Evolutionary conservation across 2,113 vertebrate genomes (phyloP).

Genomic region (Misgurnus anguillicaudatus): DNA sequence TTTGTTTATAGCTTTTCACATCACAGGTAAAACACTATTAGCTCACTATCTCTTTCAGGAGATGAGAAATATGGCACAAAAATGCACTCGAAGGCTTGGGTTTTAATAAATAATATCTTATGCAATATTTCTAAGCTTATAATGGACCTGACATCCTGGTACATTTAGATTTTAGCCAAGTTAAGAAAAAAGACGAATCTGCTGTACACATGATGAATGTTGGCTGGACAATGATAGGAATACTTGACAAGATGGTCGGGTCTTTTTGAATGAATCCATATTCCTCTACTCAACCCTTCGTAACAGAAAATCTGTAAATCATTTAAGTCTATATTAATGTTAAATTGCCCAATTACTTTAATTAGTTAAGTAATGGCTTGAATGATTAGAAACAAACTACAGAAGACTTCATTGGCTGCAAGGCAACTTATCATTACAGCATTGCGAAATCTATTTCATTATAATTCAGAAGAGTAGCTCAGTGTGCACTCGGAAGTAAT

Average conservation of each 20-base stretch:
- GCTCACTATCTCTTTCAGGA: slow-evolving; percentile 20
- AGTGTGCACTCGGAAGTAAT: slow-evolving; percentile 38
- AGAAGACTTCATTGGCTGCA: slow-evolving; percentile 16
- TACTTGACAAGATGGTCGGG: not conserved
- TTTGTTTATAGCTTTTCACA: slow-evolving; percentile 27
- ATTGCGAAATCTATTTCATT: slow-evolving; percentile 32
- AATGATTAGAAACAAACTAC: slow-evolving; percentile 21
- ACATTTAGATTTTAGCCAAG: slow-evolving; percentile 11
- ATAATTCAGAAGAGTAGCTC: slow-evolving; percentile 36
- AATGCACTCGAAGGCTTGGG: slow-evolving; percentile 11
- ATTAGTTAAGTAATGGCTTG: slow-evolving; percentile 25
- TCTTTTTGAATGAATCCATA: not conserved
- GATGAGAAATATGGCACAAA: not conserved
- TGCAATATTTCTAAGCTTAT: slow-evolving; percentile 12
- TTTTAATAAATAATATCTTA: slow-evolving; percentile 31
- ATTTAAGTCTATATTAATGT: not conserved
- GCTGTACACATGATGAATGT: not conserved
- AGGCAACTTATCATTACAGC: slow-evolving; percentile 23
- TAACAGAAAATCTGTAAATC: not conserved
- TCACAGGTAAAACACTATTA: slow-evolving; percentile 16
- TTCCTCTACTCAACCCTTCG: not conserved
- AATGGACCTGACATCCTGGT: slow-evolving; percentile 8
- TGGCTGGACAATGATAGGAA: not conserved
- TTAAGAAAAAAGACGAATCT: not conserved
- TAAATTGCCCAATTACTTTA: slow-evolving; percentile 18